Conservation (phyloP, 2,113 vertebrate genomes). For the Percopsis transmontana region DNA sequence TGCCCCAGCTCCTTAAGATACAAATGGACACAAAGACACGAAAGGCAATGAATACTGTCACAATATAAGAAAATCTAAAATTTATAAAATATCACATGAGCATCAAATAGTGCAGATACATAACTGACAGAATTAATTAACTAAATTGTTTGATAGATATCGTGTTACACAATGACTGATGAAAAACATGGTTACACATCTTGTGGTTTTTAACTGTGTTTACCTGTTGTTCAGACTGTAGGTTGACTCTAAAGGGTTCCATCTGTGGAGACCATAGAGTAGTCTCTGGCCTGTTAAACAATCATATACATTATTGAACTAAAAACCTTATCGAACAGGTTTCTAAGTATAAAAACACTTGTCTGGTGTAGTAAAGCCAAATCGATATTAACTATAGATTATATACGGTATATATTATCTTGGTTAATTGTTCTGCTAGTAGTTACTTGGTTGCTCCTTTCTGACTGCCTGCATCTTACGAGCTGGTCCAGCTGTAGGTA, state of each 20-base stretch:
- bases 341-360: too few species aligned
- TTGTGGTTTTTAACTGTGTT: constrained; percentile 9
- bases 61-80: too few species aligned
- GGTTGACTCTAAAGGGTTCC: constrained; percentile 87
- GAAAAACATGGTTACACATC: background rate
- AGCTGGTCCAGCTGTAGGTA: too few species aligned
- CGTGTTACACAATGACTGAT: background rate
- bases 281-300: constrained; percentile 78
- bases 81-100: too few species aligned
- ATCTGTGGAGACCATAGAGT: constrained; percentile 87
- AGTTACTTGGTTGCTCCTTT: too few species aligned
- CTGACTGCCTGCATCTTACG: too few species aligned
- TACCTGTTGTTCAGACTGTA: constrained; percentile 90
- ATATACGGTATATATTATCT: too few species aligned
- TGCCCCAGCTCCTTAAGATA: constrained; percentile 84
- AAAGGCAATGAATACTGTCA: too few species aligned
- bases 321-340: too few species aligned
- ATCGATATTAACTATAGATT: too few species aligned
- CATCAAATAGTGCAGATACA: background rate
- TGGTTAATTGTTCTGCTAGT: too few species aligned
- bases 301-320: constrained; percentile 8
- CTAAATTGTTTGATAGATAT: background rate
- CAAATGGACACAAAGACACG: constrained; percentile 66
- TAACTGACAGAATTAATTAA: background rate
- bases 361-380: too few species aligned